phyloP scores from a whole-genome alignment of 37 sponge, comb jelly and placozoan species.

The Beroe ovata region DNA sequence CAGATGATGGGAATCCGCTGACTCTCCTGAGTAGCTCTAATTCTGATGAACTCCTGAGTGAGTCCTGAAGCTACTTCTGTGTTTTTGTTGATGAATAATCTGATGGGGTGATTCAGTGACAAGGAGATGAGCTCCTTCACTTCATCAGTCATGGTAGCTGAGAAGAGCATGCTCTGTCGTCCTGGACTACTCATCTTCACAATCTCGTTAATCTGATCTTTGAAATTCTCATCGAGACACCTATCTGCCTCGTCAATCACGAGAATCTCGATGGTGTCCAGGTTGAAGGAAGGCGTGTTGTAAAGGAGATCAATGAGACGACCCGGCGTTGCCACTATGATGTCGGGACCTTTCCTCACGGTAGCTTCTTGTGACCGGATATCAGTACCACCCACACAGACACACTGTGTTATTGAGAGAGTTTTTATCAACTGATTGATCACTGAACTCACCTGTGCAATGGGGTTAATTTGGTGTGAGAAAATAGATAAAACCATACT shows the following conservation, averaged over 20 bases:
- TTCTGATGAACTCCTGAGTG: slow-evolving; percentile 92
- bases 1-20: slow-evolving; percentile 41
- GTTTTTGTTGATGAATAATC: slow-evolving; percentile 93
- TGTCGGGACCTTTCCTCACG: slow-evolving; percentile 85
- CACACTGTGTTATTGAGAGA: slow-evolving; percentile 33
- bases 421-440: neutral
- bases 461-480: neutral
- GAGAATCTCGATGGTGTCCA: slow-evolving; percentile 87
- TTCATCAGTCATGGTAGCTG: slow-evolving; percentile 99
- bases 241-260: slow-evolving; percentile 98
- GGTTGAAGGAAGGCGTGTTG: slow-evolving; percentile 95
- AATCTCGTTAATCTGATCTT: slow-evolving; percentile 93
- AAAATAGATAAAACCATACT: no score
- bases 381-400: slow-evolving; percentile 88
- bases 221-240: slow-evolving; percentile 95
- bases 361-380: slow-evolving; percentile 84
- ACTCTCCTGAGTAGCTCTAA: slow-evolving; percentile 47
- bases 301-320: slow-evolving; percentile 93
- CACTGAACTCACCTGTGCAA: slow-evolving; percentile 41
- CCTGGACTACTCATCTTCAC: slow-evolving; percentile 80
- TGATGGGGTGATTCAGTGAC: slow-evolving; percentile 89
- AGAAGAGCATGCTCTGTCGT: slow-evolving; percentile 97
- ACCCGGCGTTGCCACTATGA: slow-evolving; percentile 95
- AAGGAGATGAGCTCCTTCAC: slow-evolving; percentile 89
- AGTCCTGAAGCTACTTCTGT: slow-evolving; percentile 90